Percentiles rank a stretch among this genome's conserved stretches.
These are phyloP conservation scores for Agapostemon virescens DNA, from an alignment of 2,888 invertebrate species.

Conservation along the genomic window DNA sequence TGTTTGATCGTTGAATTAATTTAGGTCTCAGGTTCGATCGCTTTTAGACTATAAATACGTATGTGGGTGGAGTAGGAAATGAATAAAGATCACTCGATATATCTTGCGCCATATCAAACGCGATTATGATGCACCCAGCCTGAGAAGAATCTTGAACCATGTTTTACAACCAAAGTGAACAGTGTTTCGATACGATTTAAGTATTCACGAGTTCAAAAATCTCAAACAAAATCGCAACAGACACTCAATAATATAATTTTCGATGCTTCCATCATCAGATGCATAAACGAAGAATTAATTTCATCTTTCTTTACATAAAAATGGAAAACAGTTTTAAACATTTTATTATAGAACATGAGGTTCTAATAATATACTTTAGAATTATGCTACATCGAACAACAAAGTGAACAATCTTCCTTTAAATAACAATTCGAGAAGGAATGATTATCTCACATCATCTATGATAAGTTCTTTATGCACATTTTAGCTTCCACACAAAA, in stretches of 20 bases:
- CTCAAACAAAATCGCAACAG: neutral
- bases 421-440: no score
- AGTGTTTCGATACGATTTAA: neutral
- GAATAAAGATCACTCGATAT: constrained; percentile 14
- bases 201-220: neutral
- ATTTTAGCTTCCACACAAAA: no score
- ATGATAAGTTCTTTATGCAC: no score
- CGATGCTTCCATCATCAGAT: neutral
- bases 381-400: no score
- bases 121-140: neutral
- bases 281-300: neutral
- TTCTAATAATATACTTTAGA: neutral
- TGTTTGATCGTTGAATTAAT: constrained; percentile 4
- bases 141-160: constrained; percentile 1
- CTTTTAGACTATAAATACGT: constrained; percentile 6
- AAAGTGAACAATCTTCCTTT: no score
- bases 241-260: neutral
- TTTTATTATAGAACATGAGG: neutral
- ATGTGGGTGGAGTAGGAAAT: constrained; percentile 4
- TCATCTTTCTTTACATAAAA: neutral
- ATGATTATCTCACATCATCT: no score
- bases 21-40: constrained; percentile 6
- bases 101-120: constrained; percentile 20
- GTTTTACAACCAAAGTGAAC: constrained; percentile 2
- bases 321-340: neutral